Base-by-base conservation (phyloP, 2,797 vertebrate genomes). In the Sarcophilus harrisii region DNA sequence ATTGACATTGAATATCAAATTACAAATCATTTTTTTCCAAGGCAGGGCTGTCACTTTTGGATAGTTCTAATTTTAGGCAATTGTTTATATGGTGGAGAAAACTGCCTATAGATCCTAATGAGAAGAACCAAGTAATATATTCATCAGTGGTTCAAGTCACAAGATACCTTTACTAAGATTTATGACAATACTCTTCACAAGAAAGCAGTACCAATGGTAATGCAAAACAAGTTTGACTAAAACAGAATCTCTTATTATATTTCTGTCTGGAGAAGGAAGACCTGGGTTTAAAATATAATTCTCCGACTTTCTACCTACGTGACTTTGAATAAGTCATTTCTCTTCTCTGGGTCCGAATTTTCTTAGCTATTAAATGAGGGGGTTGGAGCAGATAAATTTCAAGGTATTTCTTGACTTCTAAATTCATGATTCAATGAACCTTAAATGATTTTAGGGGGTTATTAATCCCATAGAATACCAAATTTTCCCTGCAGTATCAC, bases 401-500 rank as follows among this genome's bases (percentile, higher is more conserved):
- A 45, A 81, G 73, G 3, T 73, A 73, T 21, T 24, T 81, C n/a
- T 38, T 38, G 58, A 45, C 1, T 8, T 87, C 32, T 87, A 45
- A 87, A 27, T 24, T 38, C 45, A 3, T 45, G 73, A 45, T 87
- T 18, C 38, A 24, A 27, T 87, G 38, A 87, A 8, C 73, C 38
- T 87, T 24, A 45, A 49, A 45, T 45, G 18, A 45, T 38, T 27
- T 10, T 24, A 21, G 58, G 58, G 58, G 73, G 73, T 38, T 45
- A 87, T 1, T 45, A 27, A 87, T 96, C 66, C 90, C 57, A 73
- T 62, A 58, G 45, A 91, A 66, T 89, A 58, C 38, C 29, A 73
- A 2, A 73, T 29, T 81, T 93, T 93, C 16, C 55, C 16, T 90
- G 91, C 93, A 92, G 30, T 66, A 94, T 92, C 54, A 91, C n/a